Evolutionary conservation across 2,113 vertebrate species (phyloP).

Genomic region (Strix aluco): DNA sequence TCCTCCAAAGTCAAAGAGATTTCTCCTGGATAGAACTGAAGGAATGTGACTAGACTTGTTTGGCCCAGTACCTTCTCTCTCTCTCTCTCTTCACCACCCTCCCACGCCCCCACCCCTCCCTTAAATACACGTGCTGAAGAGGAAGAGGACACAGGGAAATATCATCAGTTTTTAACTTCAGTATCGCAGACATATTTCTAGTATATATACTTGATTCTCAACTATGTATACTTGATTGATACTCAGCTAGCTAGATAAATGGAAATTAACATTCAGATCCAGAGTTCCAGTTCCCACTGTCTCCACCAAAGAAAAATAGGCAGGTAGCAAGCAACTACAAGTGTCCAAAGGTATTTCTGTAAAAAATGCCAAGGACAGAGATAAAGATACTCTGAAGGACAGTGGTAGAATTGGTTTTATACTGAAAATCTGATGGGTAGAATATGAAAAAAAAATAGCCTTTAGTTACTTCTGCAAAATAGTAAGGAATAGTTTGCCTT

Average conservation of each 20-base stretch:
- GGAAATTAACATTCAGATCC: background rate
- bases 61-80: background rate
- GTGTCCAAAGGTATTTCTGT: background rate
- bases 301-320: background rate
- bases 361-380: background rate
- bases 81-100: background rate
- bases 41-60: background rate
- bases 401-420: background rate
- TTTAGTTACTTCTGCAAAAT: background rate
- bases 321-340: background rate
- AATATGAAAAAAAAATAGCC: background rate
- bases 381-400: background rate
- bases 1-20: background rate
- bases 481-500: background rate
- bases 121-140: background rate
- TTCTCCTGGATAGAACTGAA: background rate
- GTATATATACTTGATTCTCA: background rate
- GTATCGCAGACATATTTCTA: background rate
- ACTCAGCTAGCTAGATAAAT: background rate
- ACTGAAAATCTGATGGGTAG: background rate
- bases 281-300: background rate
- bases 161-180: background rate
- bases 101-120: too few species aligned
- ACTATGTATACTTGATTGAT: background rate
- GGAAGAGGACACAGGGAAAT: background rate